phyloP scores from a whole-genome alignment of 2,113 vertebrate species.

The Seriola aureovittata region DNA sequence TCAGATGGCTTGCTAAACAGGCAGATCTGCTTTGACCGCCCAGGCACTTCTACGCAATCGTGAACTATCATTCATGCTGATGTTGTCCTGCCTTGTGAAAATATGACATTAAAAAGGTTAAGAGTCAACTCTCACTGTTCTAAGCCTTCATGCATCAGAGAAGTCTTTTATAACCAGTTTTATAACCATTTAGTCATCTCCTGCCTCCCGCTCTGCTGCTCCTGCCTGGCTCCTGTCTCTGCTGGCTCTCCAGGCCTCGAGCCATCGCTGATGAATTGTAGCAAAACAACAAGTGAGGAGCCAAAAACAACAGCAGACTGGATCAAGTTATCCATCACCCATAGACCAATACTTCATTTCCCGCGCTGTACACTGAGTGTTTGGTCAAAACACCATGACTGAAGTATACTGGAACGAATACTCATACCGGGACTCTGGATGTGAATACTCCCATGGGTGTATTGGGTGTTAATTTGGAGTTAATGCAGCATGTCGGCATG shows the following conservation, averaged over 20 bases:
- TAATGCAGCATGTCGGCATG: neutral
- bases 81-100: neutral
- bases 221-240: neutral
- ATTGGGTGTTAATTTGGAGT: neutral
- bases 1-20: neutral
- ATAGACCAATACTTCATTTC: neutral
- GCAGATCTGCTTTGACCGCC: neutral
- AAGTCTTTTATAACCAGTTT: neutral
- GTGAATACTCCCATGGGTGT: neutral
- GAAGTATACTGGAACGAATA: no score
- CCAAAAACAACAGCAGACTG: neutral
- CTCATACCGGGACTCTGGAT: neutral
- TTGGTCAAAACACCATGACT: neutral
- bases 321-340: neutral
- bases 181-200: neutral
- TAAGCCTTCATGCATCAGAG: neutral
- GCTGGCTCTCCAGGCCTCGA: neutral
- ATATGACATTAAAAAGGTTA: neutral
- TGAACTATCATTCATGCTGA: neutral
- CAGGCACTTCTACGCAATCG: neutral
- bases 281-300: neutral
- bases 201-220: neutral
- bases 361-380: neutral
- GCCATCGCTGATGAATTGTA: neutral
- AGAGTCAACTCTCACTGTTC: neutral